A percentile compares a stretch with the other conserved stretches of the same genome.
Evolutionary conservation across 2,113 vertebrate species (phyloP).

Genomic region (Andinoacara biseriatus): DNA sequence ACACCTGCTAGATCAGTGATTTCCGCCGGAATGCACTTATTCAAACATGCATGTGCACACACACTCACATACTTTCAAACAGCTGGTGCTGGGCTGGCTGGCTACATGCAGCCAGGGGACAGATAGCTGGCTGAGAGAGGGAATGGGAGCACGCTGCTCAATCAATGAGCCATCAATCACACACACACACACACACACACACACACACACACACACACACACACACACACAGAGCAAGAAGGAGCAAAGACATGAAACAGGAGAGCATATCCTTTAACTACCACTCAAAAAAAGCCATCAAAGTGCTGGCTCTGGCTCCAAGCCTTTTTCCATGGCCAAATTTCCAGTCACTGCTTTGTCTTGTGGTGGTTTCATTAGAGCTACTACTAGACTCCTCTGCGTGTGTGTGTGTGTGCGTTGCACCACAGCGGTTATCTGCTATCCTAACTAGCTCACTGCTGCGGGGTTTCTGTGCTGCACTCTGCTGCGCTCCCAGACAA

Average conservation of each 20-base stretch:
- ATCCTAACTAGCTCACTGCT: conserved; percentile 40
- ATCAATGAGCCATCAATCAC: conserved; percentile 74
- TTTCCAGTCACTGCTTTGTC: conserved; percentile 51
- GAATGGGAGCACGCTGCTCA: conserved; percentile 62
- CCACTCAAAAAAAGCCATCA: conserved; percentile 72
- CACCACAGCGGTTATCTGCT: conserved; percentile 27
- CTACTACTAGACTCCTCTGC: conserved; percentile 52
- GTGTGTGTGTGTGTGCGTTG: not conserved
- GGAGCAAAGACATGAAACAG: conserved; percentile 71
- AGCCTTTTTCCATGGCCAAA: conserved; percentile 64
- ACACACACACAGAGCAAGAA: conserved; percentile 58
- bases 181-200: conserved; percentile 36
- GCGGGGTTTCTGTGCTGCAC: conserved; percentile 16
- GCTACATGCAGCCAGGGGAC: conserved; percentile 53
- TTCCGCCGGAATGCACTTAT: conserved; percentile 56
- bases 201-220: conserved; percentile 9
- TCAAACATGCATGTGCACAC: conserved; percentile 50
- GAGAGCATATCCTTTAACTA: conserved; percentile 71
- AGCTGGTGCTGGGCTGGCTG: conserved; percentile 42
- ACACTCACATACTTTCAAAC: conserved; percentile 35
- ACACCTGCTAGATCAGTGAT: conserved; percentile 62
- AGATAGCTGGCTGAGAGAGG: conserved; percentile 59
- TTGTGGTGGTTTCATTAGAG: conserved; percentile 61
- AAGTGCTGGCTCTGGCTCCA: conserved; percentile 61
- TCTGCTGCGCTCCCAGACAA: conserved; percentile 26